A percentile compares a stretch with the other conserved stretches of the same genome.
These are phyloP conservation scores for Pherbina coryleti DNA, from an alignment of 2,888 invertebrate species.

Conservation along the genomic window DNA sequence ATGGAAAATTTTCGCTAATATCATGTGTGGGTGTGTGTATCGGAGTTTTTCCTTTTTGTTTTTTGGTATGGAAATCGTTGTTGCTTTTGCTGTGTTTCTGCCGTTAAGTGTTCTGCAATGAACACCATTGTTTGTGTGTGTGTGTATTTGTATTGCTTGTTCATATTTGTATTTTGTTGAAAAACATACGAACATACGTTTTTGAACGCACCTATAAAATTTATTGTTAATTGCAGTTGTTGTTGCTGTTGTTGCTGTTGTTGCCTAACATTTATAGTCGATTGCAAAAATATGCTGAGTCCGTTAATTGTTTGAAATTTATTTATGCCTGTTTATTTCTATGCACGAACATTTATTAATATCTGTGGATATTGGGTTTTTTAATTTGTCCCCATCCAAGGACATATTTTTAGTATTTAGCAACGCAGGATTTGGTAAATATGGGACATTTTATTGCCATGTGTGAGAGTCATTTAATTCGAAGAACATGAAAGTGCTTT, in stretches of 20 bases:
- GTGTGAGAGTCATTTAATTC: constrained; percentile 39
- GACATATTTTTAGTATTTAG: background rate
- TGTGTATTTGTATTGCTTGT: background rate
- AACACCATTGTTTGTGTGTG: background rate
- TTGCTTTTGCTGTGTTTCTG: background rate
- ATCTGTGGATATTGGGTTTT: constrained; percentile 32
- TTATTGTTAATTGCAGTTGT: constrained; percentile 50
- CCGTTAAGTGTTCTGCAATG: background rate
- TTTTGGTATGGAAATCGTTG: background rate
- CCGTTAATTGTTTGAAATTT: constrained; percentile 48
- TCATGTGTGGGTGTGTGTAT: background rate
- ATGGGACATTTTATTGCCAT: constrained; percentile 30
- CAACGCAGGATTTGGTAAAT: background rate
- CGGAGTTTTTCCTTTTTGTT: no score
- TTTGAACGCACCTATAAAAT: constrained; percentile 52
- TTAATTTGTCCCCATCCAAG: background rate
- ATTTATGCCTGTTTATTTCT: constrained; percentile 45
- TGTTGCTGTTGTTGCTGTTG: constrained; percentile 19
- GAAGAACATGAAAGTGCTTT: background rate
- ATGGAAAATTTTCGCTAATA: constrained; percentile 1
- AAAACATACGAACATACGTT: constrained; percentile 29
- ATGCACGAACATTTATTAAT: constrained; percentile 31
- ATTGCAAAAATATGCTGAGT: constrained; percentile 50
- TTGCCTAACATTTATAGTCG: background rate
- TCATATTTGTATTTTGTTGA: constrained; percentile 13